These are phyloP conservation scores for Drosophila kanekoi DNA, from an alignment of 2,888 invertebrate species.

Conservation along the genomic window DNA sequence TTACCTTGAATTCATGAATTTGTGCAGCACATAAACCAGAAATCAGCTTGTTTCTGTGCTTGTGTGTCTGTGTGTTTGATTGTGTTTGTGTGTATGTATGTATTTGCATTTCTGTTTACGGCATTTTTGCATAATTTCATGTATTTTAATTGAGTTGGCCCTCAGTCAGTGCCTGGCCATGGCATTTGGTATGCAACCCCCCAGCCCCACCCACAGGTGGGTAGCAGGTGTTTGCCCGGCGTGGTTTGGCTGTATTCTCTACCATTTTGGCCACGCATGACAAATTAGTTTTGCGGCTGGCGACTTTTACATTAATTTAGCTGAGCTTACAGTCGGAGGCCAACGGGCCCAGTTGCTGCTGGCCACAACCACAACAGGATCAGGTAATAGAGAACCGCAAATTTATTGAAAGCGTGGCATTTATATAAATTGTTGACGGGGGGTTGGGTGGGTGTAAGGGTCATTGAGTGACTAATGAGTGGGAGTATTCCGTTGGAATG, in stretches of 20 bases:
- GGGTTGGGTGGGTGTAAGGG: neutral
- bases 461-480: conserved; percentile 26
- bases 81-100: conserved; percentile 8
- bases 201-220: neutral
- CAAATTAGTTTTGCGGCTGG: conserved; percentile 77
- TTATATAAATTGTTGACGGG: conserved; percentile 49
- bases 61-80: conserved; percentile 3
- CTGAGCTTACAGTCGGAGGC: conserved; percentile 47
- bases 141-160: conserved; percentile 71
- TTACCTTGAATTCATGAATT: conserved; percentile 6
- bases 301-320: conserved; percentile 74
- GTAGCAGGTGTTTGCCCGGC: conserved; percentile 3
- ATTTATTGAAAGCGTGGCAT: conserved; percentile 74
- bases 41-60: neutral
- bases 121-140: conserved; percentile 73
- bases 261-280: conserved; percentile 69
- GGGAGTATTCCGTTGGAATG: neutral
- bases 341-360: conserved; percentile 2
- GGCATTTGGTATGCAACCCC: conserved; percentile 10
- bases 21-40: conserved; percentile 31
- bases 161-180: conserved; percentile 5
- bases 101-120: conserved; percentile 26
- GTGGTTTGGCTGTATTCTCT: conserved; percentile 23
- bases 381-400: conserved; percentile 78
- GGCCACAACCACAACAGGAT: conserved; percentile 50